Evolutionary conservation across 53 echinoderm and acorn worm species (phyloP).

Genomic region (Apostichopus leukothele): DNA sequence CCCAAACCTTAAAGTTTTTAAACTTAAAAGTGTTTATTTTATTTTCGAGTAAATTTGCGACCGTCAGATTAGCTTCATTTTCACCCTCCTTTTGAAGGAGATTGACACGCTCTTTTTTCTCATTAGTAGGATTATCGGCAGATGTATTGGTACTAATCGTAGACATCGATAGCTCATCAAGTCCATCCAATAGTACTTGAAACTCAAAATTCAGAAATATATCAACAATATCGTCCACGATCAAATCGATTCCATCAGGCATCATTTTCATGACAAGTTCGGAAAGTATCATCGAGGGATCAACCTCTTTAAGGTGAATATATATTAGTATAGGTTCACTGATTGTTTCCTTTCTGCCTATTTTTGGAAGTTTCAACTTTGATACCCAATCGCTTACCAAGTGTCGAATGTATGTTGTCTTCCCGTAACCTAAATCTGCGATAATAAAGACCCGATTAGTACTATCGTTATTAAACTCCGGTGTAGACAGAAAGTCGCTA

Average conservation of each 20-base stretch:
- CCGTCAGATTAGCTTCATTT: background rate
- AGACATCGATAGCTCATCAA: background rate
- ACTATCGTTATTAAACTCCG: background rate
- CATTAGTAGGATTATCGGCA: background rate
- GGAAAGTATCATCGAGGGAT: background rate
- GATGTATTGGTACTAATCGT: background rate
- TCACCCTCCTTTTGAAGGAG: background rate
- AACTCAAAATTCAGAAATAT: background rate
- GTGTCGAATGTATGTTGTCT: slow-evolving; percentile 9
- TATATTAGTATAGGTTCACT: background rate
- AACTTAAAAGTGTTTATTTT: background rate
- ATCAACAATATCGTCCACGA: background rate
- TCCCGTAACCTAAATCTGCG: slow-evolving; percentile 21
- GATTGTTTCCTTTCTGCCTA: no score
- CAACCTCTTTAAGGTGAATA: slow-evolving; percentile 22
- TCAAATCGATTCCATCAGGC: background rate
- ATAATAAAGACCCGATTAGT: background rate
- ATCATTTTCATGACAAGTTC: background rate
- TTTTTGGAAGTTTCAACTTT: background rate
- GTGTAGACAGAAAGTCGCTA: background rate
- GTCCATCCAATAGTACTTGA: background rate
- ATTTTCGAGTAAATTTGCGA: background rate
- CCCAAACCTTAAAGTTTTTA: background rate
- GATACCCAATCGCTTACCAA: background rate
- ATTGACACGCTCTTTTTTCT: background rate